Evolutionary conservation across 2,797 vertebrate species (phyloP).

Genomic region (Lindbergichthys nudifrons): DNA sequence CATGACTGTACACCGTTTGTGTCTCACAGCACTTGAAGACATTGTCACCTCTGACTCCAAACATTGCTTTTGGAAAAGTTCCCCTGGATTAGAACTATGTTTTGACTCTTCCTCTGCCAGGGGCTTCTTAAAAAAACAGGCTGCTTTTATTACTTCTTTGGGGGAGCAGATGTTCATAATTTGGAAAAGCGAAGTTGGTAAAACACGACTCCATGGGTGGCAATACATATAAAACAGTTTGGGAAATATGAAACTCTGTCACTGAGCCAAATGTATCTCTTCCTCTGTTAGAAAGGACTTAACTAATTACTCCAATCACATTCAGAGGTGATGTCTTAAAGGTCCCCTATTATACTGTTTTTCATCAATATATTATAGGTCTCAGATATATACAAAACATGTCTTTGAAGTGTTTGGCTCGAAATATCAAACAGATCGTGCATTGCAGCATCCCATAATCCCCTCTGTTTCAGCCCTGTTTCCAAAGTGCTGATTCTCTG

Average conservation of each 20-base stretch:
- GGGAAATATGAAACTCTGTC: neutral
- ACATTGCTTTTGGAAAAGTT: neutral
- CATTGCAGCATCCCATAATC: too few relatives aligned
- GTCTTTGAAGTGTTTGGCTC: too few relatives aligned
- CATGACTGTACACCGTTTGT: neutral
- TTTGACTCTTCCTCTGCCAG: neutral
- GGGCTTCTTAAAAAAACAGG: constrained; percentile 15
- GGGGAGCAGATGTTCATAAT: constrained; percentile 21
- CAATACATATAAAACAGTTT: neutral
- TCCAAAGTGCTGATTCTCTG: too few relatives aligned
- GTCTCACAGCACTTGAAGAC: neutral
- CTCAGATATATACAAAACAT: too few relatives aligned
- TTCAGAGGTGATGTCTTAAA: neutral
- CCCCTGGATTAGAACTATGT: neutral
- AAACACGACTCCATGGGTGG: neutral
- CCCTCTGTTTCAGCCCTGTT: too few relatives aligned
- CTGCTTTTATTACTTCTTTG: constrained; percentile 14
- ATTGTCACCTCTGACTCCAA: neutral
- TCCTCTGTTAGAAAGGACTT: too few relatives aligned
- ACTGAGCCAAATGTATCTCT: neutral
- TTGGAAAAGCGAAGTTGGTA: neutral
- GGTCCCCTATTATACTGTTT: too few relatives aligned
- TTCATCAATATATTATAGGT: too few relatives aligned
- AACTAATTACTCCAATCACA: neutral
- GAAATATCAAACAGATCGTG: too few relatives aligned